Conservation (phyloP, 2,888 invertebrate species). For the Cyclophora albipunctata region DNA sequence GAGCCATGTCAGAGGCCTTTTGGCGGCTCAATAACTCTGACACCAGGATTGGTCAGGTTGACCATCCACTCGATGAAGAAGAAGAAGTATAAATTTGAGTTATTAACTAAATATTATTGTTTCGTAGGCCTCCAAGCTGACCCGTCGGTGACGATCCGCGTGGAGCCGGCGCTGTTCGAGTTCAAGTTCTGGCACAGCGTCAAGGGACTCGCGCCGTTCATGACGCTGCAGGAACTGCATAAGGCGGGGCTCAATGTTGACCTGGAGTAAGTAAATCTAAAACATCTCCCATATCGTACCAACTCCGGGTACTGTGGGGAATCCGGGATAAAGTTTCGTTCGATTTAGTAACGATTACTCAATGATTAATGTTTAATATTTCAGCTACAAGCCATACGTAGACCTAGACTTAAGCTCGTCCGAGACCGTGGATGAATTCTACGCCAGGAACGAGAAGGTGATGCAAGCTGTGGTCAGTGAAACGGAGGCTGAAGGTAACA, state of each 20-base stretch:
- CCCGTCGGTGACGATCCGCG: slow-evolving; percentile 78
- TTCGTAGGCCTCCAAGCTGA: slow-evolving; percentile 70
- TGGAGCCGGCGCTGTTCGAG: slow-evolving; percentile 96
- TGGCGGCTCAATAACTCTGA: too few relatives aligned
- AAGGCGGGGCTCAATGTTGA: slow-evolving; percentile 86
- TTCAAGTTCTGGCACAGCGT: slow-evolving; percentile 93
- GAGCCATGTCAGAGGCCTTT: too few relatives aligned
- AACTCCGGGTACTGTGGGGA: neutral
- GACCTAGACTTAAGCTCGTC: slow-evolving; percentile 39
- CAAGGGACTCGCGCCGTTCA: slow-evolving; percentile 84
- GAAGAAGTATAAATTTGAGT: too few relatives aligned
- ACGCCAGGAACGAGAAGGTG: slow-evolving; percentile 60
- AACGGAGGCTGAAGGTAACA: slow-evolving; percentile 48
- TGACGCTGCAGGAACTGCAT: slow-evolving; percentile 82
- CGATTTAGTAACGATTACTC: too few relatives aligned
- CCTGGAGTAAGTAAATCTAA: slow-evolving; percentile 66
- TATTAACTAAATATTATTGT: neutral
- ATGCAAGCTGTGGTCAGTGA: slow-evolving; percentile 44
- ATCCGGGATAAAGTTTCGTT: neutral
- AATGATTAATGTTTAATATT: slow-evolving; percentile 11
- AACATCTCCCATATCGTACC: too few relatives aligned
- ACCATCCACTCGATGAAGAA: too few relatives aligned
- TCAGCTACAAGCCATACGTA: slow-evolving; percentile 58
- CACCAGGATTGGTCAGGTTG: too few relatives aligned
- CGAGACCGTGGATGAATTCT: slow-evolving; percentile 72